Percentiles rank a stretch among this genome's conserved stretches.
Evolutionary conservation across 1,140 invertebrate species (phyloP).

Genomic region (Rhyacophila brunnea): DNA sequence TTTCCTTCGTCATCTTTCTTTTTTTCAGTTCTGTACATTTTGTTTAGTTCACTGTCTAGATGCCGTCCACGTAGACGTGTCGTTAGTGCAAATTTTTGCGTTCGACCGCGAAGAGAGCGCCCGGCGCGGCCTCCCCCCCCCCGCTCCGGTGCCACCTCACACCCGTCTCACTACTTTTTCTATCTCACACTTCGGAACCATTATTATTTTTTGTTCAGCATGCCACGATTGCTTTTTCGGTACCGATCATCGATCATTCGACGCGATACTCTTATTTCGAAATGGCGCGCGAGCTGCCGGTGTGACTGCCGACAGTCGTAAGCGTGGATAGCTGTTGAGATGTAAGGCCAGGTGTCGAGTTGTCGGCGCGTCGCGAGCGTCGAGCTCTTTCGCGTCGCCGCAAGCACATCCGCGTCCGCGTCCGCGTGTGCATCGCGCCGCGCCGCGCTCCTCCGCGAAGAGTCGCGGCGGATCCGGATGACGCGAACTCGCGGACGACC

Average conservation of each 20-base stretch:
- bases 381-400: neutral
- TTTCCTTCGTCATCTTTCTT: constrained; percentile 29
- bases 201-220: constrained; percentile 7
- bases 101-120: constrained; percentile 31
- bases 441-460: neutral
- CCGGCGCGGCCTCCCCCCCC: no score
- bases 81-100: constrained; percentile 22
- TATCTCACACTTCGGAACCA: constrained; percentile 4
- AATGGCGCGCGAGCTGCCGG: neutral
- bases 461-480: neutral
- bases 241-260: neutral
- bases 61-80: constrained; percentile 27
- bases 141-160: constrained; percentile 23
- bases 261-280: no score
- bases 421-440: neutral
- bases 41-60: constrained; percentile 27
- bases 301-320: neutral
- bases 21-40: constrained; percentile 23
- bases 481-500: neutral
- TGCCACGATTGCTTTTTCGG: constrained; percentile 8
- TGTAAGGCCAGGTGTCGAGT: neutral
- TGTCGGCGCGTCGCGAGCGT: neutral
- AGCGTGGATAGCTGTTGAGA: neutral
- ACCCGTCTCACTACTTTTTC: constrained; percentile 23
- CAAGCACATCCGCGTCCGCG: neutral